These are phyloP conservation scores for Anagyrus pseudococci DNA, from an alignment of 2,888 invertebrate genomes.

Conservation along the genomic window DNA sequence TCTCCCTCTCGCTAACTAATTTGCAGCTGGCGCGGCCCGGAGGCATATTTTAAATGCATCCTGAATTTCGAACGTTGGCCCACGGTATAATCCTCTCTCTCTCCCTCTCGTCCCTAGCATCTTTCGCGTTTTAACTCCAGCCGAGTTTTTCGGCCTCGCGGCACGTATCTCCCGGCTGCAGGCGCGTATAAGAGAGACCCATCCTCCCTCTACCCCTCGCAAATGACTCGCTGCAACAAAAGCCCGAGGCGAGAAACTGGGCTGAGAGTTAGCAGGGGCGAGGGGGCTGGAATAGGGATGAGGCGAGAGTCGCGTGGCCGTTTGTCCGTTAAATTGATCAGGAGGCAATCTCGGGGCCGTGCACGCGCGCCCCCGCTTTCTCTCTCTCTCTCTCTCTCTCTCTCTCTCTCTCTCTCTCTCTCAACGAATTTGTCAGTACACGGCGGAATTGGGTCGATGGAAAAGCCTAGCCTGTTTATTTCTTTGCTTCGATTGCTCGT, in stretches of 20 bases:
- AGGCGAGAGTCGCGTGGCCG: constrained; percentile 31
- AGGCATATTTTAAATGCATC: too few species aligned
- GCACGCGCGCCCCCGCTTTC: constrained; percentile 9
- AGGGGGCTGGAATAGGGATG: constrained; percentile 4
- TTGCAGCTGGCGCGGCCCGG: too few species aligned
- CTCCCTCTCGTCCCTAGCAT: too few species aligned
- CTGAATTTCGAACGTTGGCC: too few species aligned
- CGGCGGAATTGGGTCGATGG: constrained; percentile 19
- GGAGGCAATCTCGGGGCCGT: constrained; percentile 40
- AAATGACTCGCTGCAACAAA: background rate
- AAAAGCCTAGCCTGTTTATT: background rate
- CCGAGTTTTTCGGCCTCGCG: too few species aligned
- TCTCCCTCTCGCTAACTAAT: too few species aligned
- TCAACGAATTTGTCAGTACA: too few species aligned
- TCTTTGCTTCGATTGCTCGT: background rate
- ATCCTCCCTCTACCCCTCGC: background rate
- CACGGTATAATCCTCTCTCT: too few species aligned
- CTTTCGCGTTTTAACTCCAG: too few species aligned
- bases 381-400: constrained; percentile 1
- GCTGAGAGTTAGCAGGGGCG: background rate
- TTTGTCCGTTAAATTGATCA: constrained; percentile 46
- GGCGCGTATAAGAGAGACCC: too few species aligned
- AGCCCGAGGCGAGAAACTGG: background rate
- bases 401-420: too few species aligned
- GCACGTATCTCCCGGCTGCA: too few species aligned